Evolutionary conservation across 2,888 invertebrate genomes (phyloP).

Genomic region (Anarsia innoxiella): DNA sequence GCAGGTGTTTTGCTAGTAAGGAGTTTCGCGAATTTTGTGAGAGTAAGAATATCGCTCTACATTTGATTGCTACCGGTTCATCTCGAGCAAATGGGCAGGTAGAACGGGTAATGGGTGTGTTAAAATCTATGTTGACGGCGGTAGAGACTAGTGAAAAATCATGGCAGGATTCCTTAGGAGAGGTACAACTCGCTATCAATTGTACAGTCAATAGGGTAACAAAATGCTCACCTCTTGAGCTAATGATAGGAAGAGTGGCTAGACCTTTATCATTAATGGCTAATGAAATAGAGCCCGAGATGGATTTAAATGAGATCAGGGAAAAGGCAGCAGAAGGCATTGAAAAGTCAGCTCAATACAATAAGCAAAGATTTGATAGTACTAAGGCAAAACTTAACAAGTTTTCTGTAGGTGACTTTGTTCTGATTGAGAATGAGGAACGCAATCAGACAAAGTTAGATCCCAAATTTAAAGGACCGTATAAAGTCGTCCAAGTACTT

Average conservation of each 20-base stretch:
- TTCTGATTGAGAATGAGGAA: slow-evolving; percentile 19
- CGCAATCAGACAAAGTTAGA: slow-evolving; percentile 22
- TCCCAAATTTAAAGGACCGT: slow-evolving; percentile 21
- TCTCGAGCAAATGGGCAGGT: slow-evolving; percentile 24
- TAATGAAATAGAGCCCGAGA: neutral
- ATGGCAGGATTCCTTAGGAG: slow-evolving; percentile 4
- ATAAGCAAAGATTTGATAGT: slow-evolving; percentile 16
- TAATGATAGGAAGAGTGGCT: slow-evolving; percentile 4
- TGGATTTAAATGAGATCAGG: slow-evolving; percentile 7
- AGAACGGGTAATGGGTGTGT: slow-evolving; percentile 17
- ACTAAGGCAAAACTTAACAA: slow-evolving; percentile 13
- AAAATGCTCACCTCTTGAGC: slow-evolving; percentile 6
- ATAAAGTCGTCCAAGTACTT: slow-evolving; percentile 16
- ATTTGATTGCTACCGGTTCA: slow-evolving; percentile 21
- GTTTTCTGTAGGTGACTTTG: slow-evolving; percentile 19
- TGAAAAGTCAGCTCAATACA: slow-evolving; percentile 9
- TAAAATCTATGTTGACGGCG: slow-evolving; percentile 10
- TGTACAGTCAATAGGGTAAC: slow-evolving; percentile 6
- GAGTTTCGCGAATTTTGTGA: slow-evolving; percentile 16
- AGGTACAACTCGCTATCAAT: slow-evolving; percentile 3
- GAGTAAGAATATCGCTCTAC: slow-evolving; percentile 16
- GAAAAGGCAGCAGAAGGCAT: slow-evolving; percentile 12
- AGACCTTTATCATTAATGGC: slow-evolving; percentile 5
- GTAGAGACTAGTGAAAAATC: neutral
- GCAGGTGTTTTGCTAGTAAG: too few relatives aligned